A percentile compares a stretch with the other conserved stretches of the same genome.
These are phyloP conservation scores for Lycorma delicatula DNA, from an alignment of 1,140 invertebrate genomes.

Conservation along the genomic window DNA sequence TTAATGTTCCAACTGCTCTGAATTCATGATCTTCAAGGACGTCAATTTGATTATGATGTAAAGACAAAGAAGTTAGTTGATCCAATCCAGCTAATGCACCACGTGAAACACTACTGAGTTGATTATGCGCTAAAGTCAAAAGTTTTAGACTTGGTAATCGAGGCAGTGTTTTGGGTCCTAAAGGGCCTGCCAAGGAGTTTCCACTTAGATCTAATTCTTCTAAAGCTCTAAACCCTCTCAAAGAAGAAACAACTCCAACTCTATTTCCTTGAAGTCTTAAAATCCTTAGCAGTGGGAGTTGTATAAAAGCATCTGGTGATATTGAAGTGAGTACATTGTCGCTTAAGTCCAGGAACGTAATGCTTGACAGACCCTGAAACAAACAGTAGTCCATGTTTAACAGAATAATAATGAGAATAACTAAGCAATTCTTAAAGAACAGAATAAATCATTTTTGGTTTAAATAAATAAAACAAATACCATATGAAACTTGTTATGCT, in stretches of 20 bases:
- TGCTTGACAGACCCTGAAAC: conserved; percentile 57
- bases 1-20: conserved; percentile 55
- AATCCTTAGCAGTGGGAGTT: conserved; percentile 51
- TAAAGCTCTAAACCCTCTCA: conserved; percentile 50
- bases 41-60: conserved; percentile 73
- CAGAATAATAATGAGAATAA: no score
- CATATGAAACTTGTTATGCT: no score
- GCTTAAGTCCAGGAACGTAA: conserved; percentile 68
- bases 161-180: conserved; percentile 54
- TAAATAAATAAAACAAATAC: no score
- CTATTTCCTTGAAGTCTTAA: conserved; percentile 64
- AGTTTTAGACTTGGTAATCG: conserved; percentile 49
- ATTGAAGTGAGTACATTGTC: conserved; percentile 64
- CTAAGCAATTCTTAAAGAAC: no score
- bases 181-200: conserved; percentile 52
- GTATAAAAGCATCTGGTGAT: conserved; percentile 53
- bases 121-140: conserved; percentile 63
- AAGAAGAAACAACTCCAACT: conserved; percentile 37
- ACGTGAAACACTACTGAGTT: conserved; percentile 62
- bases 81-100: conserved; percentile 59
- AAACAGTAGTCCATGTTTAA: no score
- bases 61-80: conserved; percentile 55
- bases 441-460: no score
- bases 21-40: conserved; percentile 78
- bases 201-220: conserved; percentile 52